Base-by-base conservation (phyloP, 2,888 invertebrate genomes). In the Argynnis bischoffii region DNA sequence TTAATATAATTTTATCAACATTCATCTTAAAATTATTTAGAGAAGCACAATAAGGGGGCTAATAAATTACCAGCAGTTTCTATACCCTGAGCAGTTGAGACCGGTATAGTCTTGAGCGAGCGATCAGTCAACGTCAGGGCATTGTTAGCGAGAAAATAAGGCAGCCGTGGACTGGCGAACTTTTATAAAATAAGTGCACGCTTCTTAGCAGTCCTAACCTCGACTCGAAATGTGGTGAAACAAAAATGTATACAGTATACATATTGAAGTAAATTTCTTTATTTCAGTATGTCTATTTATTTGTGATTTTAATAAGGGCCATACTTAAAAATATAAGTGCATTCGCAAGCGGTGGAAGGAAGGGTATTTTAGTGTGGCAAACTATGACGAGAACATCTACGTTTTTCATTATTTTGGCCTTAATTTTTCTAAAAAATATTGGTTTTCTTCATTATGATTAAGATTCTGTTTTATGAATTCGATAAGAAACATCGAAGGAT, bases 101-200 rank as follows among this genome's bases (percentile, higher is more conserved):
- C 67, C 59, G 66, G 70, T 66, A 66, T 69, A 66, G 69, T 71
- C 71, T 66, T 69, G 71, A 68, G 69, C 64, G 70, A 66, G 79
- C 81, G 81, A 89, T 89, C 87, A 77, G 83, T 89, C 90, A 88
- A 84, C 79, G 89, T 89, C 89, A 72, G 73, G 73, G 75, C 80
- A 88, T 89, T 89, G 89, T 89, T 88, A 87, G 79, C 81, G 78
- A 75, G 79, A 79, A 82, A 87, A 87, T 86, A 81, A 83, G 85
- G 82, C 84, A 84, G 78, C 74, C 73, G 75, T 61, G 78, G 80
- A 82, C 80, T 78, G 73, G 78, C 77, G 75, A 85, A 84, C 80
- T 86, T 84, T 84, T 82, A 83, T 85, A 84, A 85, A 84, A 83
- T 88, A 86, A 84, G 80, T 79, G 75, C 69, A 70, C 72, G 72